Evolutionary conservation across 2,113 vertebrate genomes (phyloP), one percentile per base, ranked within the genome.

Genomic region (Archocentrus centrarchus): DNA sequence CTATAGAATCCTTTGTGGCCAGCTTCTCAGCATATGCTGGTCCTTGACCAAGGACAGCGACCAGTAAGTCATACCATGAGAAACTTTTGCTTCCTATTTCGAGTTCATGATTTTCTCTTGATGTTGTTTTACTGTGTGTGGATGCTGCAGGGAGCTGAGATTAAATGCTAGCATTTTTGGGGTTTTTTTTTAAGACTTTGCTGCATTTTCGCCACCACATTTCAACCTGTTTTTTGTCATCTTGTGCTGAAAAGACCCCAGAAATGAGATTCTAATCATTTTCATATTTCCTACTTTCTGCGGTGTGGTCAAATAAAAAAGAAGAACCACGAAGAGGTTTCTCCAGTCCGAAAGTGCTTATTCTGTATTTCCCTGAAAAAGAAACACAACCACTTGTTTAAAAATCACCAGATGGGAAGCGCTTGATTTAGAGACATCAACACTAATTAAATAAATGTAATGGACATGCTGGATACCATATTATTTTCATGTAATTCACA

Each of bases 311-410:
- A 73, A 73, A 5, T 17, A 73, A 53, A 53, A 73, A 53, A 73
- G 66, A 50, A 70, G 64, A 70, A 70, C 66, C 6, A 3, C 20
- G 44, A 53, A 30, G 50, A 53, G 41, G 14, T 47, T 68, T 68
- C 63, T 68, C 47, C 64, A 68, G 22, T 47, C 64, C 9, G 15
- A 68, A 68, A 50, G 64, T 68, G 64, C 64, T 68, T 68, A 68
- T 68, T 68, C 41, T 68, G 64, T 4, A 68, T 47, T 68, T 68
- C 41, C 8, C 64, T 30, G 22, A 70, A 70, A 55, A 70, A 30
- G 15, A 44, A 35, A 35, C 41, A 50, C 15, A 70, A 50, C 41
- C 47, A 47, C 41, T 68, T 47, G 64, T 47, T 9, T 18, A 70
- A 50, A 50, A 47, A 24, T 22, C 63, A 20, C 18, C 30, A 37